Evolutionary conservation across 2,888 invertebrate species (phyloP).

Genomic region (Trachelus stipa): DNA sequence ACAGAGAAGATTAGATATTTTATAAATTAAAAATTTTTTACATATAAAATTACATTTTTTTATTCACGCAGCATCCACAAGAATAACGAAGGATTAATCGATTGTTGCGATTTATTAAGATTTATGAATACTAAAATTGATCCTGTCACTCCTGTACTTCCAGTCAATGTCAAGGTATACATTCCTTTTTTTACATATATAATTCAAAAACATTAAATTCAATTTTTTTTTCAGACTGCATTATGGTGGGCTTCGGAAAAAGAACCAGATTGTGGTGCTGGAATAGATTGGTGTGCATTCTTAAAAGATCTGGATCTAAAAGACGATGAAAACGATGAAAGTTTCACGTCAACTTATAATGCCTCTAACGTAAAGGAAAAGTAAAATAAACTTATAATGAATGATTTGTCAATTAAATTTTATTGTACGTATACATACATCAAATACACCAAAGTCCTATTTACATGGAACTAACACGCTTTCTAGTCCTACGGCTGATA

Average conservation of each 20-base stretch:
- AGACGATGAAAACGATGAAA: constrained; percentile 37
- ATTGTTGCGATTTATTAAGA: constrained; percentile 76
- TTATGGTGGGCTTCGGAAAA: constrained; percentile 68
- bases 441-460: constrained; percentile 24
- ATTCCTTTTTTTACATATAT: not conserved
- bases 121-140: constrained; percentile 78
- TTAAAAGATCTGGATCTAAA: constrained; percentile 67
- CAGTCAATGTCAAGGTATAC: constrained; percentile 69
- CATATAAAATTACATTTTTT: not conserved
- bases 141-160: constrained; percentile 67
- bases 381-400: not conserved
- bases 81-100: constrained; percentile 75
- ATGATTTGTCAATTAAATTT: constrained; percentile 2
- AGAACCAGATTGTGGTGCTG: constrained; percentile 62
- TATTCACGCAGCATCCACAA: constrained; percentile 70
- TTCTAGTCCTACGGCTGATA: constrained; percentile 3
- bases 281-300: constrained; percentile 69
- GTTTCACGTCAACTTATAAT: not conserved
- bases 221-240: constrained; percentile 56
- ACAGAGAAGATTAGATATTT: constrained; percentile 7
- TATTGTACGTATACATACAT: constrained; percentile 11
- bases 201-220: constrained; percentile 1
- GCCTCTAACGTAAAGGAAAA: not conserved
- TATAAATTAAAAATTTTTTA: constrained; percentile 2
- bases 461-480: constrained; percentile 34